Evolutionary conservation across 1,140 invertebrate genomes (phyloP), one percentile per base, ranked within the genome.

Genomic region (Idris sp.): DNA sequence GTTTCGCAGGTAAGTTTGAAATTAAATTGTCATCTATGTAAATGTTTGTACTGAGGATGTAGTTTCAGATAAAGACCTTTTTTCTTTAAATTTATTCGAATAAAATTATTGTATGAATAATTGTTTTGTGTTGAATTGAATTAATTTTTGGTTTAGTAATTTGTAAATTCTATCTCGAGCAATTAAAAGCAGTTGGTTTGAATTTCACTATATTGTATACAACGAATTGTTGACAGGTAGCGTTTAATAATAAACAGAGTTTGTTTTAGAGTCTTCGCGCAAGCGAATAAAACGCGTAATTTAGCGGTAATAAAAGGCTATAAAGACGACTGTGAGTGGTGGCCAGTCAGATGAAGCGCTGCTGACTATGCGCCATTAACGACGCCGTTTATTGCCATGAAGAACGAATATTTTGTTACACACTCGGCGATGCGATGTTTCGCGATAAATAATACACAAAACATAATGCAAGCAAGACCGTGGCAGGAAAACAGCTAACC

Each of bases 381-480:
- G 84, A 84, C 79, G 78, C 78, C 80, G 83, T 87, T 86, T 86
- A 87, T 82, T 83, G 75, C 82, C 77, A 22, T 73, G 65, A 79
- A 80, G 71, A 81, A 81, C 76, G 78, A 83, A 86, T 84, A 86
- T 86, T 86, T 85, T 82, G 83, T 82, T 84, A 77, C 77, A n/a
- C n/a, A 76, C 49, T 80, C 56, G 36, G 48, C 53, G 56, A 59
- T 41, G 59, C 58, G 58, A 73, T 59, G 61, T 44, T 54, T 33
- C 53, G 35, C 38, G 54, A 74, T 74, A 64, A 68, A 74, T 68
- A 74, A 74, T 74, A 64, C 43, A 74, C 56, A 56, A 61, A 67
- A 68, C 46, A 58, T 62, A 68, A 74, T 74, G 62, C 56, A 59
- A 44, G 51, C 48, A 61, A 61, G 56, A 58, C 43, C 26, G 41